Evolutionary conservation across 2,113 vertebrate genomes (phyloP).

Genomic region (Quiscalus mexicanus): DNA sequence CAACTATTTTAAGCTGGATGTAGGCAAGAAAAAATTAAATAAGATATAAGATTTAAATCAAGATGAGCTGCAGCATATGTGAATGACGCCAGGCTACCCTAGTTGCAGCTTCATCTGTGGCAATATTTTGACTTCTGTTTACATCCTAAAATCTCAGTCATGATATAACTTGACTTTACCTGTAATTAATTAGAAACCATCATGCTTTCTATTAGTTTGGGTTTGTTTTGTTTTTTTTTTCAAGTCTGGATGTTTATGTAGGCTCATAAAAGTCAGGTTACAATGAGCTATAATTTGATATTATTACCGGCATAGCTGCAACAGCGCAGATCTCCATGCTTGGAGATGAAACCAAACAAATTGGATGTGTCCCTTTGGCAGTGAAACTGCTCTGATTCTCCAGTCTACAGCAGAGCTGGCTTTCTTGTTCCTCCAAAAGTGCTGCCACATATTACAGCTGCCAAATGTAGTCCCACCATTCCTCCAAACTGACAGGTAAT

Average conservation of each 20-base stretch:
- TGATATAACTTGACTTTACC: background rate
- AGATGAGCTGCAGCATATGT: background rate
- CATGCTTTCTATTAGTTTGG: background rate
- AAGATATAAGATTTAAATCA: background rate
- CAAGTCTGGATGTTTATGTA: background rate
- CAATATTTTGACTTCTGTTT: background rate
- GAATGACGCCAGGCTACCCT: background rate
- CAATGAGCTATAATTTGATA: background rate
- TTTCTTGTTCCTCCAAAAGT: background rate
- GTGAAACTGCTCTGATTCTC: background rate
- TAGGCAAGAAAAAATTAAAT: background rate
- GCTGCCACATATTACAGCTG: background rate
- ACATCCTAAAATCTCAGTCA: background rate
- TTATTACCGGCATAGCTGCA: background rate
- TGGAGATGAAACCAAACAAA: background rate
- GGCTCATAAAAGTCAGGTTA: background rate
- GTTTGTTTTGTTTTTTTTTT: background rate
- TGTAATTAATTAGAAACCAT: background rate
- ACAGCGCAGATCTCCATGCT: background rate
- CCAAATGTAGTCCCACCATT: accelerated
- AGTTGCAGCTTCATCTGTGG: background rate
- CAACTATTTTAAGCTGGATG: background rate
- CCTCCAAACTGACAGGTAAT: background rate
- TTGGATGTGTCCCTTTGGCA: background rate
- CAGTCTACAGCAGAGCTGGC: background rate